phyloP scores from a whole-genome alignment of 2,113 vertebrate genomes.

The Glaucidium brasilianum region DNA sequence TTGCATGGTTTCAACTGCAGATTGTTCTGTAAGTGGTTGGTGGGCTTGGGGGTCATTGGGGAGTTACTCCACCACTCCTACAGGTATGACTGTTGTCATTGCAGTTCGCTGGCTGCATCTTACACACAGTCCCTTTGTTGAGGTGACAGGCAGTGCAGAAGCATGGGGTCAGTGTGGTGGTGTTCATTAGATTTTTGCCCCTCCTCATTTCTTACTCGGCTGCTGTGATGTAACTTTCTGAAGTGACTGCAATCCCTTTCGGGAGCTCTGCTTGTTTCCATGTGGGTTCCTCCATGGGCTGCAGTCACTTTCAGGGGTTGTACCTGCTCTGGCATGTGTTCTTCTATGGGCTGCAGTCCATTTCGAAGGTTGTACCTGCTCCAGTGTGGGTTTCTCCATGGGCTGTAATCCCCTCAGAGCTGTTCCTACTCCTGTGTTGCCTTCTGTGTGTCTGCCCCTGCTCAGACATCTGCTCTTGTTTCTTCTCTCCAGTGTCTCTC shows the following conservation, averaged over 20 bases:
- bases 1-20: too few species aligned
- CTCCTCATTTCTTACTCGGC: background rate
- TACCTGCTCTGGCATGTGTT: background rate
- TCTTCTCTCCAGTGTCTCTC: background rate
- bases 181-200: background rate
- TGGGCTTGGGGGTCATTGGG: too few species aligned
- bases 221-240: background rate
- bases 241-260: background rate
- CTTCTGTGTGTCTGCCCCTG: background rate
- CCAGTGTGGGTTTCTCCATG: background rate
- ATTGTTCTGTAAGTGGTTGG: too few species aligned
- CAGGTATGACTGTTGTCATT: too few species aligned
- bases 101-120: fast-evolving
- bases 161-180: background rate
- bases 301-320: background rate
- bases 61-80: too few species aligned
- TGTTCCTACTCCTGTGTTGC: background rate
- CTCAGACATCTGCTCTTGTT: background rate
- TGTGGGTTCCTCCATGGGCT: background rate
- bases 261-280: background rate
- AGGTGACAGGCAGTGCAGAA: background rate
- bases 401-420: background rate
- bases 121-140: fast-evolving
- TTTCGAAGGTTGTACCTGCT: background rate
- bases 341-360: background rate